phyloP scores from a whole-genome alignment of 2,888 invertebrate species.

The Rhamnusium bicolor region DNA sequence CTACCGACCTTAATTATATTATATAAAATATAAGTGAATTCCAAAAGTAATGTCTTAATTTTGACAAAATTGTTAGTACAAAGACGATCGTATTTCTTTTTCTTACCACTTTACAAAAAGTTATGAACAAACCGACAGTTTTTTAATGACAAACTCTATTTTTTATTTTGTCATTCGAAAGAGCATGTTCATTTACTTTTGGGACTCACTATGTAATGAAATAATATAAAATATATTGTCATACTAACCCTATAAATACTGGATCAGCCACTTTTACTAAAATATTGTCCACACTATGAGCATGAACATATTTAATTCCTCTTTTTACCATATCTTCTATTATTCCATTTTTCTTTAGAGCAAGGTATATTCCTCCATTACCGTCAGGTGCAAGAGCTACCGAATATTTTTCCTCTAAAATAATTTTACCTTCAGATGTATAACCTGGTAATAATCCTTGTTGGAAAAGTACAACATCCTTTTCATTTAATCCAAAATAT shows the following conservation, averaged over 20 bases:
- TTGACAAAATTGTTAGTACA: too few species aligned
- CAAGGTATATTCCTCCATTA: conserved; percentile 89
- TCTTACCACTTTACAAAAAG: too few species aligned
- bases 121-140: too few species aligned
- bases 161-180: too few species aligned
- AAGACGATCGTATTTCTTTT: too few species aligned
- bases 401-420: conserved; percentile 86
- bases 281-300: conserved; percentile 98
- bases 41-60: too few species aligned
- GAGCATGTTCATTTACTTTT: too few species aligned
- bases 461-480: conserved; percentile 90
- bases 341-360: conserved; percentile 83
- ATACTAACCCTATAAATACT: conserved; percentile 83
- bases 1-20: too few species aligned
- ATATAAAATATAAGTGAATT: too few species aligned
- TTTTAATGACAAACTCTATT: too few species aligned
- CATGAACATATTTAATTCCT: conserved; percentile 91
- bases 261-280: conserved; percentile 98
- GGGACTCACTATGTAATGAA: too few species aligned
- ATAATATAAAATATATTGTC: background rate
- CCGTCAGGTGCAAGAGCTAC: conserved; percentile 94
- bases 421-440: conserved; percentile 92
- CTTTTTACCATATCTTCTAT: conserved; percentile 85
- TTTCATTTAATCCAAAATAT: conserved; percentile 88
- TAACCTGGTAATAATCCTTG: conserved; percentile 96